Evolutionary conservation across 2,797 vertebrate species (phyloP), one percentile per base, ranked within the genome.

Genomic region (Erethizon dorsatum): DNA sequence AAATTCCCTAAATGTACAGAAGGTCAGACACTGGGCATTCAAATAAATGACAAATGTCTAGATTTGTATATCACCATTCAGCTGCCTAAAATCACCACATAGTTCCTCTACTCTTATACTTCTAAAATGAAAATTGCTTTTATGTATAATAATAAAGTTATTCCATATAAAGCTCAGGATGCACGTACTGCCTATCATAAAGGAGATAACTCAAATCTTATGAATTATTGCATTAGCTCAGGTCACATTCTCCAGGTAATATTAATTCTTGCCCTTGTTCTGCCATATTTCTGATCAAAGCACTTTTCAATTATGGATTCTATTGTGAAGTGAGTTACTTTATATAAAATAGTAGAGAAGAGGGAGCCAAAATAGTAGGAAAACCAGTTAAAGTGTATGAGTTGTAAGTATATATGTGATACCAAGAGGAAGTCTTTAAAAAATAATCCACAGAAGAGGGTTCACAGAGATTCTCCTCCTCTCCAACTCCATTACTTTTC

Each of bases 121-220:
- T 92, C 22, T 59, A 50, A 20, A 31, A 83, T 80, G 75, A 91
- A 88, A 83, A 87, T 80, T 57, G 69, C 45, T 95, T 92, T 41
- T 59, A 41, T 22, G 10, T 75, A 83, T 86, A 73, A 47, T 63
- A 83, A 88, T 85, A 88, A 84, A 78, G 89, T 85, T 41, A 85
- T 96, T 90, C 18, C 22, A 61, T 59, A 18, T 47, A 57, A 96
- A 91, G 50, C 6, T 3, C 12, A 95, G 41, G 18, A 50, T 47
- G 28, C 5, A 52, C 33, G 45, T 45, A n/a, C 3, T 67, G 50
- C n/a, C 56, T 88, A 82, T 28, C 57, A 61, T 61, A 73, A 86
- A 10, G 18, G 18, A 91, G 83, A 73, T 10, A 67, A 83, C 56
- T 3, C 33, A 69, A 67, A 57, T 79, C 33, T 94, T 73, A 20